Percentiles rank a stretch among this genome's conserved stretches.
These are phyloP conservation scores for Lucifuga dentata DNA, from an alignment of 2,113 vertebrate genomes.

Conservation along the genomic window DNA sequence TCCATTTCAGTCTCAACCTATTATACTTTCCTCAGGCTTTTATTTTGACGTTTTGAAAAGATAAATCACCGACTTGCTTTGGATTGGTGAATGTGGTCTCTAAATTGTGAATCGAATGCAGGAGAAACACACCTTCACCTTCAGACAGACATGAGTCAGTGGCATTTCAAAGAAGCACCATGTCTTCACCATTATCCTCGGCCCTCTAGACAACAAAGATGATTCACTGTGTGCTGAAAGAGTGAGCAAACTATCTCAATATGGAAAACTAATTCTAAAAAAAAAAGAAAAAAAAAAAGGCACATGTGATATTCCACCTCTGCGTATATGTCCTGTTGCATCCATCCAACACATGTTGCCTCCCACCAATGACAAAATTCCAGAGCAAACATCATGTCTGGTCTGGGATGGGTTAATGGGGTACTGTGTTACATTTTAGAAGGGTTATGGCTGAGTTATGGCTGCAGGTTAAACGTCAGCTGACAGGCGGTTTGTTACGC, in stretches of 20 bases:
- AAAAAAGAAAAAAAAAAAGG: too few relatives aligned
- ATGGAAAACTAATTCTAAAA: constrained; percentile 55
- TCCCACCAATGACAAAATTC: constrained; percentile 10
- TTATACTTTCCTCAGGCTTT: constrained; percentile 28
- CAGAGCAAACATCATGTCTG: constrained; percentile 41
- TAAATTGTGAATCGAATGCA: neutral
- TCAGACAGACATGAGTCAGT: constrained; percentile 20
- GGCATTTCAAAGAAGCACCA: neutral
- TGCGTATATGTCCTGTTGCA: constrained; percentile 34
- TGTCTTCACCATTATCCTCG: constrained; percentile 17
- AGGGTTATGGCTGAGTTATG: constrained; percentile 46
- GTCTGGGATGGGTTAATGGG: constrained; percentile 47
- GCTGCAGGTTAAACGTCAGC: constrained; percentile 68
- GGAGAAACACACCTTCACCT: neutral
- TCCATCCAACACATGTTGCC: neutral
- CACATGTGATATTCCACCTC: constrained; percentile 41
- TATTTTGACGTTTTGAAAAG: constrained; percentile 23
- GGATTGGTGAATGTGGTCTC: neutral
- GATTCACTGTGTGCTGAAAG: constrained; percentile 55
- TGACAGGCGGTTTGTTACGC: constrained; percentile 56
- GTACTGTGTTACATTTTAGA: constrained; percentile 28
- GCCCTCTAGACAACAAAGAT: constrained; percentile 6
- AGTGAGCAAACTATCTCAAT: constrained; percentile 18
- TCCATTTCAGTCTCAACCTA: constrained; percentile 26
- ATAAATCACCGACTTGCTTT: too few relatives aligned